Evolutionary conservation across 1,140 invertebrate genomes (phyloP).

Genomic region (Drosophila leontia): DNA sequence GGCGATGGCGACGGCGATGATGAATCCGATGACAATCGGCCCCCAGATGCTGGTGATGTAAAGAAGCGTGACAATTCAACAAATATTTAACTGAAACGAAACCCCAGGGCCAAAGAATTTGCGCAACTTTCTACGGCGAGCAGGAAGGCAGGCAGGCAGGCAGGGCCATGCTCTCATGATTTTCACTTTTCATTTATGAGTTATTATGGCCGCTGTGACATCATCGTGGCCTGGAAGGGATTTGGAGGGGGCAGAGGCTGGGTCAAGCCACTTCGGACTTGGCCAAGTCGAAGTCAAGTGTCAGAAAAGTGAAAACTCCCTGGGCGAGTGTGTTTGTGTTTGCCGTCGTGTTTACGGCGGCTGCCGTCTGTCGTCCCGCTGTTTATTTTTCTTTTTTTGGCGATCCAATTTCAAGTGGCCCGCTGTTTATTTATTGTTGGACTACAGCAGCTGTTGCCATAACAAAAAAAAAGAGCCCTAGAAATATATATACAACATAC

Average conservation of each 20-base stretch:
- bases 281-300: conserved; percentile 78
- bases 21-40: conserved; percentile 53
- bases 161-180: conserved; percentile 45
- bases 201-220: conserved; percentile 72
- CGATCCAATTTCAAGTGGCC: conserved; percentile 81
- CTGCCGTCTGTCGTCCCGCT: conserved; percentile 39
- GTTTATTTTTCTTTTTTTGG: conserved; percentile 77
- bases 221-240: conserved; percentile 48
- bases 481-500: conserved; percentile 12
- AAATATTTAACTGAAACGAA: conserved; percentile 71
- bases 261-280: conserved; percentile 41
- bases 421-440: conserved; percentile 78
- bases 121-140: conserved; percentile 73
- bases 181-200: conserved; percentile 83
- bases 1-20: conserved; percentile 45
- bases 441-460: conserved; percentile 78
- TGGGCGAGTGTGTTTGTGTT: conserved; percentile 31
- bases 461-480: conserved; percentile 49
- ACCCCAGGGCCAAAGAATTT: conserved; percentile 73
- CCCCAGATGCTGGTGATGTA: conserved; percentile 62
- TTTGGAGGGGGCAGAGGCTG: conserved; percentile 13
- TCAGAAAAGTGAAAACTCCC: conserved; percentile 80
- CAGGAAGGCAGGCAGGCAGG: conserved; percentile 22
- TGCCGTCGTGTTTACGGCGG: conserved; percentile 37
- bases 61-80: conserved; percentile 79